These are phyloP conservation scores for Carassius gibelio DNA, from an alignment of 2,113 vertebrate genomes.

Conservation along the genomic window DNA sequence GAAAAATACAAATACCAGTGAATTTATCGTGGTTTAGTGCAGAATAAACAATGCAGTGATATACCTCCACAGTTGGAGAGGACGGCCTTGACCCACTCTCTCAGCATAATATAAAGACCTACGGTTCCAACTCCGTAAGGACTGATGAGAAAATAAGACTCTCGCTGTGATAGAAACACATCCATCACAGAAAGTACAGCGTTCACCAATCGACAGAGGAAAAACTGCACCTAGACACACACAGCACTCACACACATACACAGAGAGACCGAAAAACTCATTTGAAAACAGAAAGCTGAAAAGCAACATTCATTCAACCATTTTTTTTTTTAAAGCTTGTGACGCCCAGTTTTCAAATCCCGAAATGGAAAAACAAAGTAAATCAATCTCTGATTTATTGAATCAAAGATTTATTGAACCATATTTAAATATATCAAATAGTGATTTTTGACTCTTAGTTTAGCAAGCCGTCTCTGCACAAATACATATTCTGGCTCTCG, in stretches of 20 bases:
- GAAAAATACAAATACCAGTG: background rate
- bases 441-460: constrained; percentile 11
- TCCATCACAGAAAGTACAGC: constrained; percentile 32
- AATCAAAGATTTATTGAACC: constrained; percentile 24
- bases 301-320: constrained; percentile 16
- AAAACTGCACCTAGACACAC: background rate
- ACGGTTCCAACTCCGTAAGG: constrained; percentile 1
- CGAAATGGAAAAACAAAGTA: background rate
- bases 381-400: constrained; percentile 32
- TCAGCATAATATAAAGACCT: constrained; percentile 9
- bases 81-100: background rate
- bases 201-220: background rate
- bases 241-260: background rate
- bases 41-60: constrained; percentile 6
- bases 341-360: background rate
- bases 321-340: background rate
- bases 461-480: background rate
- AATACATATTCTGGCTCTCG: background rate
- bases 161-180: constrained; percentile 17
- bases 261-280: constrained; percentile 9
- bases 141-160: constrained; percentile 31
- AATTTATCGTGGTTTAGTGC: background rate
- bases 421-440: constrained; percentile 26
- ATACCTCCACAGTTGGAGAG: background rate
- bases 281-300: constrained; percentile 22